These are phyloP conservation scores for Anableps anableps DNA, from an alignment of 2,797 vertebrate genomes.

Conservation along the genomic window DNA sequence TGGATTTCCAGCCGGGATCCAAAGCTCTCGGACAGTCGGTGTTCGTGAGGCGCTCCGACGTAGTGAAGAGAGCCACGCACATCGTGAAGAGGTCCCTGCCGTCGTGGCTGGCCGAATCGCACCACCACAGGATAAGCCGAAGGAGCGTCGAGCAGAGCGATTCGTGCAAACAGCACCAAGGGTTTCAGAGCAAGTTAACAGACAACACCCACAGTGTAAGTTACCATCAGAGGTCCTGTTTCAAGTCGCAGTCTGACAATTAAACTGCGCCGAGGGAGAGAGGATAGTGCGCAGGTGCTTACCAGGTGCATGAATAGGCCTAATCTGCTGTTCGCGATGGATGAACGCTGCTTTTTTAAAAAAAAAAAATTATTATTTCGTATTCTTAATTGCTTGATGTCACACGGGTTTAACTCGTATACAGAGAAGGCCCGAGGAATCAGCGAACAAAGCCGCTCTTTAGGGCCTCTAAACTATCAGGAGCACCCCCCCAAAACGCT, in stretches of 20 bases:
- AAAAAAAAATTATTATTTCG: too few species aligned
- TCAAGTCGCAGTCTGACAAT: slow-evolving; percentile 39
- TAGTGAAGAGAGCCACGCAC: slow-evolving; percentile 37
- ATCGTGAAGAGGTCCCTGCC: slow-evolving; percentile 59
- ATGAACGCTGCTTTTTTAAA: neutral
- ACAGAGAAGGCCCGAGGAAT: too few species aligned
- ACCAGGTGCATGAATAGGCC: slow-evolving; percentile 56
- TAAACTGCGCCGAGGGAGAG: slow-evolving; percentile 14
- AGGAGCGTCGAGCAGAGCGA: slow-evolving; percentile 65
- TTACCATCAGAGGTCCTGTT: slow-evolving; percentile 56
- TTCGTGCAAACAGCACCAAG: slow-evolving; percentile 77
- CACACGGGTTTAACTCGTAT: neutral
- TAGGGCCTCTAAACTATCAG: neutral
- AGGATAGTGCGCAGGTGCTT: slow-evolving; percentile 62
- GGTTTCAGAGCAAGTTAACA: slow-evolving; percentile 77
- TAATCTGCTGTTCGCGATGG: slow-evolving; percentile 28
- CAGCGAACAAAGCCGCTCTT: neutral
- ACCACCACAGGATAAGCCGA: slow-evolving; percentile 48
- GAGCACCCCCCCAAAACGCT: neutral
- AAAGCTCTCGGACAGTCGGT: slow-evolving; percentile 34
- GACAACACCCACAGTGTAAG: slow-evolving; percentile 91
- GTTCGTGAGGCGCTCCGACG: slow-evolving; percentile 50
- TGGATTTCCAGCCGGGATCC: slow-evolving; percentile 56
- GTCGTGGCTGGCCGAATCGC: slow-evolving; percentile 50
- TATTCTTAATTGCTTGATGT: neutral